These are phyloP conservation scores for Brachyrhaphis roseni DNA, from an alignment of 2,797 vertebrate genomes.

Conservation along the genomic window DNA sequence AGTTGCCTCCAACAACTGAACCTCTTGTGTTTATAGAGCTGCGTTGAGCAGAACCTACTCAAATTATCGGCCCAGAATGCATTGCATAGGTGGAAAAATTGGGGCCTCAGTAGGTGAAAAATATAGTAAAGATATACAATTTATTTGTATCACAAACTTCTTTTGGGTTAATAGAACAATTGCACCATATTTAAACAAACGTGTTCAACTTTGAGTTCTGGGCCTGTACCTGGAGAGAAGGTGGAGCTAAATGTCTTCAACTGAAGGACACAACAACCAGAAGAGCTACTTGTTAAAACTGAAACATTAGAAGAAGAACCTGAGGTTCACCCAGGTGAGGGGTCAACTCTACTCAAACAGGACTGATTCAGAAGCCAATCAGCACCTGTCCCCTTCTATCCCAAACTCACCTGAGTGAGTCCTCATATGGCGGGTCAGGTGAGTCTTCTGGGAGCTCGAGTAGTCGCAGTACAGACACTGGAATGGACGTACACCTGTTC, in stretches of 20 bases:
- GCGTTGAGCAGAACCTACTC: too few relatives aligned
- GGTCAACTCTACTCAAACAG: not conserved
- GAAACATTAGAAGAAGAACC: too few relatives aligned
- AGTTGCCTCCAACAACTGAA: too few relatives aligned
- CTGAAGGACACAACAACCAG: not conserved
- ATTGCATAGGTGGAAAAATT: too few relatives aligned
- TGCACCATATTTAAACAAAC: too few relatives aligned
- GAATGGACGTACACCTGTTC: slow-evolving; percentile 94
- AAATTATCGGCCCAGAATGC: too few relatives aligned
- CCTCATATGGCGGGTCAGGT: slow-evolving; percentile 96
- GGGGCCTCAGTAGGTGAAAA: too few relatives aligned
- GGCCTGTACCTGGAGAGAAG: not conserved
- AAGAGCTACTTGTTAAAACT: too few relatives aligned
- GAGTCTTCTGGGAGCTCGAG: slow-evolving; percentile 98
- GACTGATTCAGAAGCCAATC: not conserved
- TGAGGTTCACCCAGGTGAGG: not conserved
- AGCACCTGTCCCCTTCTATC: not conserved
- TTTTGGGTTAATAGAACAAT: too few relatives aligned
- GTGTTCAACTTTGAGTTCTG: not conserved
- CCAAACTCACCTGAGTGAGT: slow-evolving; percentile 89
- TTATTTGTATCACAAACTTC: too few relatives aligned
- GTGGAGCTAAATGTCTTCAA: not conserved
- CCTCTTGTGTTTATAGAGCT: too few relatives aligned
- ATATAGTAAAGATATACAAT: too few relatives aligned
- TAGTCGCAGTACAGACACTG: slow-evolving; percentile 94